Base-by-base conservation (phyloP, 2,797 vertebrate species). In the Sebastes melanostomus region DNA sequence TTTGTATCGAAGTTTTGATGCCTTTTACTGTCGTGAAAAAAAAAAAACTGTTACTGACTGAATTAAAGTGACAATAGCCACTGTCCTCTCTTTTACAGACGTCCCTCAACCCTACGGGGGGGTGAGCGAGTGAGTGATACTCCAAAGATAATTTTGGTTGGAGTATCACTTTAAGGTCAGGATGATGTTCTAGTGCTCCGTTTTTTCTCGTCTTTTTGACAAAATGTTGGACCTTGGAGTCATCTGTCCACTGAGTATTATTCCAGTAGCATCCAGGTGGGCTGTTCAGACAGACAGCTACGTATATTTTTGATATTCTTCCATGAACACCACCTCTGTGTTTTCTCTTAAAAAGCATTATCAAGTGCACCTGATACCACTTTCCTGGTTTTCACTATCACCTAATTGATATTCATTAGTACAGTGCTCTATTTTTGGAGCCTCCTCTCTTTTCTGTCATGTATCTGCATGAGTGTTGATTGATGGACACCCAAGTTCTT, bases 181-280 rank as follows among this genome's bases (percentile, higher is more conserved):
- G 42, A 32, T 67, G 60, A 29, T 65, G 6, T 55, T 75, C 8
- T 46, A 25, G 38, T 34, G 12, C 54, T 82, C 52, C 14, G 27
- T 38, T 82, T 83, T 81, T 77, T 30, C 60, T 30, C n/a, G 13
- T 56, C 12, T 72, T 46, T 72, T 58, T 72, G 32, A 38, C 68
- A 67, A 63, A 70, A 66, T 50, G 11, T 69, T 72, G 0, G 36
- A 85, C 72, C 62, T 75, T 54, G 27, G 52, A 78, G n/a, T 27
- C 25, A 56, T 77, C 63, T 85, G 69, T 86, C 73, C 62, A 62
- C 54, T 3, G 38, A 75, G 58, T 24, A 25, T 79, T 85, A 66
- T 75, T 81, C 32, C 55, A 60, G 10, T 18, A 32, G 32, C 56
- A 34, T 70, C 63, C 52, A 70, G 14, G 58, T 66, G 27, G 38